Base-by-base conservation (phyloP, 2,113 vertebrate species). In the Choloepus hoffmanni region DNA sequence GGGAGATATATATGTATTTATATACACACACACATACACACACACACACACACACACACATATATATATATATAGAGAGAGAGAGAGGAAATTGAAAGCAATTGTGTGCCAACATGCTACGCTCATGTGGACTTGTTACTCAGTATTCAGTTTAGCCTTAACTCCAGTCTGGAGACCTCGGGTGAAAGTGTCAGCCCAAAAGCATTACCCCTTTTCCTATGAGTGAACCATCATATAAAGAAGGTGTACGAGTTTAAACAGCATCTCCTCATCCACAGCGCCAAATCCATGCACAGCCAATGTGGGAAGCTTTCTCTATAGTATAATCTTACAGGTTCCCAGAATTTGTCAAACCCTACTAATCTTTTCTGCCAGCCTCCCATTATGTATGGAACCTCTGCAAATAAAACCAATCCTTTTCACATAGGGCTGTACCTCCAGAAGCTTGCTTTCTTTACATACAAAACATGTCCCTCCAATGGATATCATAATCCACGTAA, bases 211-310 rank as follows among this genome's bases (percentile, higher is more conserved):
- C 1, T 60, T 76, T 36, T 43, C 55, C 82, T 73, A 18, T 16
- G 58, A 60, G 23, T 33, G 67, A 65, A n/a, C 5, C 11, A 36
- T 12, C 13, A 2, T 9, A 8, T 33, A 18, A n/a, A 36, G 68
- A 78, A n/a, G n/a, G 2, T 48, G 13, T 26, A 24, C n/a, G 36
- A 67, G 8, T 40, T 6, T 19, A n/a, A 40, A 26, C 53, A 10
- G 14, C 2, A 0, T 5, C 2, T n/a, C 36, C 16, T 55, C 6
- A 53, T n/a, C 21, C 24, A 33, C 1, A 36, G 48, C 26, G 26
- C n/a, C 15, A 18, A 21, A 12, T 53, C 19, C 45, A 16, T 0
- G 0, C 28, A 8, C 1, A 0, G 28, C 68, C 30, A 43, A 13
- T 0, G 1, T 14, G 4, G 13, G 1, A 62, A 43, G 15, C 48